Base-by-base conservation (phyloP, 2,888 invertebrate genomes). In the Vesta saturnalis region DNA sequence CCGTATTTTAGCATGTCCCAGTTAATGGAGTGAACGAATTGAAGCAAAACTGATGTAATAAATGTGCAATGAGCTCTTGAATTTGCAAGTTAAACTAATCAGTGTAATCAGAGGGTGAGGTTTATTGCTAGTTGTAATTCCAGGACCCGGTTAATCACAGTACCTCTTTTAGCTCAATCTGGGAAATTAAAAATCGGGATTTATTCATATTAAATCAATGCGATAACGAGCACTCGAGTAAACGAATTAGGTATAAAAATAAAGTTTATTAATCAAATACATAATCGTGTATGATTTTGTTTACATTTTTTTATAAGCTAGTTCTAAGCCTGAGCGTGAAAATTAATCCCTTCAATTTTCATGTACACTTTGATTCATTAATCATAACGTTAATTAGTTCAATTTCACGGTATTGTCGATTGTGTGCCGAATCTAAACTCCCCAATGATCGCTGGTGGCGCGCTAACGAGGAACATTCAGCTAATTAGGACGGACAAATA, bases 401-500 rank as follows among this genome's bases (percentile, higher is more conserved):
- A 75, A 77, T 77, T 77, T 76, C 75, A 71, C 73, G 73, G 72
- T 72, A 72, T 71, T 74, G 74, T 74, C 73, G 73, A 74, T 73
- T 74, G 69, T 72, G 70, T 64, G 70, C 72, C 68, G 67, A 73
- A 71, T 72, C 60, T 71, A 62, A 71, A 73, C 72, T 71, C 67
- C 72, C 67, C 66, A 70, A 72, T 73, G 71, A 65, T 66, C 63
- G 69, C 64, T 68, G 68, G 70, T 52, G 70, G 64, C 67, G 73
- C 72, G 72, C 74, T 77, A 77, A 77, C 77, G 77, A 77, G 77
- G 73, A 75, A 71, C 76, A 75, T 76, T 77, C 74, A 72, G 74
- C 76, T 77, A 77, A 77, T 77, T 77, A 74, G 77, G 73, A 74
- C 74, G 73, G 76, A 75, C 77, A 77, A 77, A 77, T 75, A 76